A percentile compares a stretch with the other conserved stretches of the same genome.
Conservation (phyloP, 2,888 invertebrate species). For the Cabera pusaria region DNA sequence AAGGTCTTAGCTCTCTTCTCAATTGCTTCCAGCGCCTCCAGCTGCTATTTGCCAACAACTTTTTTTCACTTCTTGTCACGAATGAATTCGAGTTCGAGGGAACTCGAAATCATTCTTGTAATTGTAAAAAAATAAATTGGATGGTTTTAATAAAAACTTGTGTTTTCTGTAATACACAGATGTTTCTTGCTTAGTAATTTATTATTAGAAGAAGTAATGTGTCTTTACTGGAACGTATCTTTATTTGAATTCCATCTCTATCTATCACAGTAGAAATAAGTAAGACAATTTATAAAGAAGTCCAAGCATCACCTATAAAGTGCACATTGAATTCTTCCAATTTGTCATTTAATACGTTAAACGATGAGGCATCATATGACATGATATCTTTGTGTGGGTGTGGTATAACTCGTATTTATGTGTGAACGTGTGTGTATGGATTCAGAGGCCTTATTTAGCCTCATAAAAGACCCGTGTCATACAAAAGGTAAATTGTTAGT, state of each 20-base stretch:
- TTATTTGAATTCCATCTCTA: not conserved
- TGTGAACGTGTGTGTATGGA: conserved; percentile 4
- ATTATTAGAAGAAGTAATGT: no score
- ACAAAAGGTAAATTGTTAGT: conserved; percentile 3
- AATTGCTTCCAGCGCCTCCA: no score
- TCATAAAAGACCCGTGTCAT: not conserved
- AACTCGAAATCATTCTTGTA: no score
- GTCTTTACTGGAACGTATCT: no score
- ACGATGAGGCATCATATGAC: conserved; percentile 5
- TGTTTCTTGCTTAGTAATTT: no score
- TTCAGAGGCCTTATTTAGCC: conserved; percentile 3
- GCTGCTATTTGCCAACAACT: no score
- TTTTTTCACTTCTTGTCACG: no score
- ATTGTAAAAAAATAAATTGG: no score
- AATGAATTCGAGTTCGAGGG: no score
- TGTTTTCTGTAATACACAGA: no score
- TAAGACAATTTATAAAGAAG: not conserved
- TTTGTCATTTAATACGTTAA: conserved; percentile 15
- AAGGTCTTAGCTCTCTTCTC: no score
- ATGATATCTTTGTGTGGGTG: conserved; percentile 7
- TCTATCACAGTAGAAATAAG: conserved; percentile 6
- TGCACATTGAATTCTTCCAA: conserved; percentile 10
- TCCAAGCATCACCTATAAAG: conserved; percentile 1
- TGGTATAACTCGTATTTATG: conserved; percentile 1
- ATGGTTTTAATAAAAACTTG: no score